Conservation (phyloP, 2,113 vertebrate genomes). For the Cranoglanis bouderius region DNA sequence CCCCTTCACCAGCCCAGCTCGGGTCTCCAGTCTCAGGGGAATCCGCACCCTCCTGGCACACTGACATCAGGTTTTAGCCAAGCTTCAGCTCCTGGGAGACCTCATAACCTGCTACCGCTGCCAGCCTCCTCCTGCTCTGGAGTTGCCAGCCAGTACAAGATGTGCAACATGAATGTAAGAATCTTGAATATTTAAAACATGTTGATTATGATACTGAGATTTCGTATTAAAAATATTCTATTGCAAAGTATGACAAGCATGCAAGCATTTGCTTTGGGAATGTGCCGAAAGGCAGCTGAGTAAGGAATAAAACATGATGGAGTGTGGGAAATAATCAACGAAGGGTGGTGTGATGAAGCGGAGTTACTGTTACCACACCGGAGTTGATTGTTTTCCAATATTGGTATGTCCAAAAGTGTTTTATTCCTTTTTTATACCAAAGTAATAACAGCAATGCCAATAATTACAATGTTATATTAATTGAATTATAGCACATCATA, state of each 20-base stretch:
- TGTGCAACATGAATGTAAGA: conserved; percentile 87
- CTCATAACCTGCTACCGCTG: conserved; percentile 61
- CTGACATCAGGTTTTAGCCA: conserved; percentile 13
- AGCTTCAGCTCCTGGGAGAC: conserved; percentile 36
- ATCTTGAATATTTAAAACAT: background rate
- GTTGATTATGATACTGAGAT: background rate
- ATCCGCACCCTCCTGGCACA: conserved; percentile 61
- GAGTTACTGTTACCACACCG: too few relatives aligned
- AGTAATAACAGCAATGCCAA: background rate
- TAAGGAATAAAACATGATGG: background rate
- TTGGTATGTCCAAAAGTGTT: background rate
- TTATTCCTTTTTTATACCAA: background rate
- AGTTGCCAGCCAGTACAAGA: conserved; percentile 77
- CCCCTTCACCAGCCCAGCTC: conserved; percentile 76
- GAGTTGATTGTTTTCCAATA: background rate
- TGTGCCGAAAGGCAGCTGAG: background rate
- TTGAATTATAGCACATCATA: background rate
- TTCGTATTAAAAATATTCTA: background rate
- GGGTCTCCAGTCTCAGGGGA: conserved; percentile 61
- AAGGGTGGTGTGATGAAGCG: background rate
- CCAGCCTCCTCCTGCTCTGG: conserved; percentile 70
- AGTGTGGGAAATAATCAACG: background rate
- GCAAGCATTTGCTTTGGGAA: background rate
- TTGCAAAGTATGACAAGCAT: background rate
- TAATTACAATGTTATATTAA: background rate